These are phyloP conservation scores for Forbesichthys papilliferus DNA, from an alignment of 2,113 vertebrate species.

Conservation along the genomic window DNA sequence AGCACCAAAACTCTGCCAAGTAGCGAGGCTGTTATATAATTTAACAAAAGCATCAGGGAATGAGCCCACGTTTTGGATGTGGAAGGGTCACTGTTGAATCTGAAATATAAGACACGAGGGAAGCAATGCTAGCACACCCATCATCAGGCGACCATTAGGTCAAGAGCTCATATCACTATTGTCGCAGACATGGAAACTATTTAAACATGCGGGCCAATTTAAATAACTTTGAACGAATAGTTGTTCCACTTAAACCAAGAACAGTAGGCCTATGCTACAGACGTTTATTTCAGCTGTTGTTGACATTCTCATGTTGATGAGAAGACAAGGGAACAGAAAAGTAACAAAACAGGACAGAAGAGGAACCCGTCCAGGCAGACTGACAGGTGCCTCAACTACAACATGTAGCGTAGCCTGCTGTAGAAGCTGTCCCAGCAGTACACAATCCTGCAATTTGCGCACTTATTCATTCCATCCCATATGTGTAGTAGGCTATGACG, in stretches of 20 bases:
- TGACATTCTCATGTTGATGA: conserved; percentile 33
- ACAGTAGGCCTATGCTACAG: background rate
- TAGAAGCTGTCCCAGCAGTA: conserved; percentile 21
- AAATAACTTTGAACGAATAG: background rate
- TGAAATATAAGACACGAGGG: background rate
- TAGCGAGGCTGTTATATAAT: conserved; percentile 2
- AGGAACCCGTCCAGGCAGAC: conserved; percentile 76
- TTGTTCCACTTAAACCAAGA: background rate
- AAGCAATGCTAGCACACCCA: conserved; percentile 6
- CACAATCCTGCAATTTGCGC: conserved; percentile 23
- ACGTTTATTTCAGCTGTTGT: conserved; percentile 6
- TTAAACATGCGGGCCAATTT: background rate
- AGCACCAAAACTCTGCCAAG: conserved; percentile 14
- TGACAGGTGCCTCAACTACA: conserved; percentile 65
- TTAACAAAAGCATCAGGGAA: conserved; percentile 13
- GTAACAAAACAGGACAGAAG: conserved; percentile 26
- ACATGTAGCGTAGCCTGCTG: conserved; percentile 21
- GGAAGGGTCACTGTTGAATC: background rate
- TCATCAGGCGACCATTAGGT: background rate
- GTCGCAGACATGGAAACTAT: conserved; percentile 1
- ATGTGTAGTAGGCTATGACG: background rate
- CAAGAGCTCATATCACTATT: background rate
- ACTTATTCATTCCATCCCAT: background rate
- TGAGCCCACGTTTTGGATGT: conserved; percentile 4
- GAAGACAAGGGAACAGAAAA: conserved; percentile 20